A percentile compares a stretch with the other conserved stretches of the same genome.
phyloP scores from a whole-genome alignment of 2,113 vertebrate genomes.

The Synodontis membranacea region DNA sequence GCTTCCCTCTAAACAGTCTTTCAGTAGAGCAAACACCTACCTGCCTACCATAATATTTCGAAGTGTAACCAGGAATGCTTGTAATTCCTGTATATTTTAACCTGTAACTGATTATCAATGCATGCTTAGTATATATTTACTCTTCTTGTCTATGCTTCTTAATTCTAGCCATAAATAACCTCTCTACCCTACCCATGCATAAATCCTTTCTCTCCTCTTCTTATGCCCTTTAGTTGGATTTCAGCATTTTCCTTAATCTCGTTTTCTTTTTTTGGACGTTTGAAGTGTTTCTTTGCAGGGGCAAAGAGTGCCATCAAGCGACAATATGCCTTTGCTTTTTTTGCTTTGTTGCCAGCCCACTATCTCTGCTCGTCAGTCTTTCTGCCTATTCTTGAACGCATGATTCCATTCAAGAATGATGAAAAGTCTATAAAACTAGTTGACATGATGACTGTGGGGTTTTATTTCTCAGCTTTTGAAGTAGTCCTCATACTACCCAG shows the following conservation, averaged over 20 bases:
- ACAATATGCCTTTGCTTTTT: background rate
- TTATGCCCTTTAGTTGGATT: background rate
- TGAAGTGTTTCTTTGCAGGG: background rate
- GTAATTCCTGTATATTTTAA: background rate
- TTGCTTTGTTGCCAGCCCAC: background rate
- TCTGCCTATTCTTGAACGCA: background rate
- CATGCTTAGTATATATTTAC: background rate
- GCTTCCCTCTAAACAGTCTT: background rate
- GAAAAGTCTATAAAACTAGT: background rate
- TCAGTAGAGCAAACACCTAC: background rate
- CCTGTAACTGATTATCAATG: background rate
- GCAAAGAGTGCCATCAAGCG: background rate
- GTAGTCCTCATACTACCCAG: background rate
- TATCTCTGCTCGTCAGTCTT: background rate
- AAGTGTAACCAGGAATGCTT: background rate
- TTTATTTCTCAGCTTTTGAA: conserved; percentile 2
- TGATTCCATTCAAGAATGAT: background rate
- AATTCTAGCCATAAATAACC: background rate
- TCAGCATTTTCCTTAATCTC: background rate
- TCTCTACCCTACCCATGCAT: background rate
- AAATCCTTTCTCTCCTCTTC: background rate
- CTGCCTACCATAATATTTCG: background rate
- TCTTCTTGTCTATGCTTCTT: background rate
- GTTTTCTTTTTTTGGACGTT: background rate
- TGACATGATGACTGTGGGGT: background rate